These are phyloP conservation scores for Philonicus albiceps DNA, from an alignment of 2,888 invertebrate genomes.

Conservation along the genomic window DNA sequence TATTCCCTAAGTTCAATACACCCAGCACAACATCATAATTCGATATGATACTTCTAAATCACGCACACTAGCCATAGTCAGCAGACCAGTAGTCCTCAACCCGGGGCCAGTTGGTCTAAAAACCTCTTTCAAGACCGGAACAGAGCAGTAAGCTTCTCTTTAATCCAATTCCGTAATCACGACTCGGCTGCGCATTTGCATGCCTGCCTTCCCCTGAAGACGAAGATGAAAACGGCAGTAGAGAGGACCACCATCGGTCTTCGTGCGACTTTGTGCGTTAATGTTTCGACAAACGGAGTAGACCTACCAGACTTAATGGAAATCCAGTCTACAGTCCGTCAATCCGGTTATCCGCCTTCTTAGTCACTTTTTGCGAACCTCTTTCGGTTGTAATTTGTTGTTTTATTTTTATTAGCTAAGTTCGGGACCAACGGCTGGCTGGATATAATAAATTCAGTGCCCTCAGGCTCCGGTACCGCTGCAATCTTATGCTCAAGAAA, in stretches of 20 bases:
- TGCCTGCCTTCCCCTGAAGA: not conserved
- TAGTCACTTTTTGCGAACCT: not conserved
- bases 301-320: not conserved
- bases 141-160: not conserved
- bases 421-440: not conserved
- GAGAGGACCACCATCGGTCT: not conserved
- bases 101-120: not conserved
- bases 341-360: not conserved
- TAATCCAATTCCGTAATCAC: not conserved
- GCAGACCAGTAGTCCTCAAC: not conserved
- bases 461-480: not conserved
- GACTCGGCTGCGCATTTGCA: not conserved
- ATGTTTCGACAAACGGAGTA: not conserved
- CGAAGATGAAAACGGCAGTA: not conserved
- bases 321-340: not conserved
- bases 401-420: not conserved
- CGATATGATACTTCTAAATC: not conserved
- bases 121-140: not conserved
- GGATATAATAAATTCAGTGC: not conserved
- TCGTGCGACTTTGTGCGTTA: not conserved
- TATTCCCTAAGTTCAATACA: not conserved
- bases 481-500: not conserved
- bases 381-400: not conserved
- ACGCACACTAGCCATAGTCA: not conserved
- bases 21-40: not conserved